Conservation (phyloP, 2,888 invertebrate genomes). For the Chrysodeixis includens region DNA sequence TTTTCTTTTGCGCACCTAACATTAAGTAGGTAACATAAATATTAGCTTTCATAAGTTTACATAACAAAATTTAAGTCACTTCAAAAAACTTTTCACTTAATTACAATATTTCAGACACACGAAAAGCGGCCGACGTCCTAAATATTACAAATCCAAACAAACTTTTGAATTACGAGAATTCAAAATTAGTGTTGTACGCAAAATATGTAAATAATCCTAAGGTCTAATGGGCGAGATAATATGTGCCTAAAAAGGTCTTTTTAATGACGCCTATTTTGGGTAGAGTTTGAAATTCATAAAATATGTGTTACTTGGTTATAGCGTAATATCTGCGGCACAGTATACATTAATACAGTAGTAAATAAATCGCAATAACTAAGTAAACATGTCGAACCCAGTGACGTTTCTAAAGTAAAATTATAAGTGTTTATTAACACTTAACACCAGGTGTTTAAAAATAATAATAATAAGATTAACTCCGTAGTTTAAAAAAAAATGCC, state of each 20-base stretch:
- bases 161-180: conserved; percentile 29
- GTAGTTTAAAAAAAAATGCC: too few species aligned
- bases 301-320: conserved; percentile 39
- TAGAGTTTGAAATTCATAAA: conserved; percentile 35
- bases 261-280: conserved; percentile 57
- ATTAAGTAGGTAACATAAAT: too few species aligned
- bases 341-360: too few species aligned
- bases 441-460: too few species aligned
- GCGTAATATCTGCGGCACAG: conserved; percentile 39
- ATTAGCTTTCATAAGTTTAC: too few species aligned
- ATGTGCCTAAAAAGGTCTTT: conserved; percentile 49
- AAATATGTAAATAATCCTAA: conserved; percentile 43
- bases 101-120: not conserved
- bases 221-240: conserved; percentile 25
- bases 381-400: too few species aligned
- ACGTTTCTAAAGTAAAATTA: too few species aligned
- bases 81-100: not conserved
- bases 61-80: too few species aligned
- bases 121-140: not conserved
- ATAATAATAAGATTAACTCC: too few species aligned
- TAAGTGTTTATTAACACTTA: too few species aligned
- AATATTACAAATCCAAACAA: not conserved
- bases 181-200: conserved; percentile 16
- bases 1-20: too few species aligned
- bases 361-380: too few species aligned